These are phyloP conservation scores for Hucho hucho DNA, from an alignment of 2,113 vertebrate genomes.

Conservation along the genomic window DNA sequence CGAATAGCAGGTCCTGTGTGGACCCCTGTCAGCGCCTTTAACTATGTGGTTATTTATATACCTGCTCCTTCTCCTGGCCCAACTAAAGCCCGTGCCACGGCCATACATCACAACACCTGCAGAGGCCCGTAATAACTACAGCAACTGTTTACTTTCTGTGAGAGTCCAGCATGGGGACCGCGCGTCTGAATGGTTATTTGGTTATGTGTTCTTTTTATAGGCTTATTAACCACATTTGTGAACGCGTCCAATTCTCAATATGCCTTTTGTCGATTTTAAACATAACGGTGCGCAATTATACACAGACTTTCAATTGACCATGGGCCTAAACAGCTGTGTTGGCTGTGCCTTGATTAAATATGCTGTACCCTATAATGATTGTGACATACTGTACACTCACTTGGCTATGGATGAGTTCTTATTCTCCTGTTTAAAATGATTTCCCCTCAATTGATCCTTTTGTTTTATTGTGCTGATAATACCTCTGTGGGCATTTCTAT, in stretches of 20 bases:
- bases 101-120: constrained; percentile 29
- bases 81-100: constrained; percentile 10
- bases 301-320: background rate
- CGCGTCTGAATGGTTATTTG: background rate
- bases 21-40: constrained; percentile 47
- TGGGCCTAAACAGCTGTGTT: background rate
- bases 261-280: constrained; percentile 1
- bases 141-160: background rate
- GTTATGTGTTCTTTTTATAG: background rate
- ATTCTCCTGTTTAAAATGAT: background rate
- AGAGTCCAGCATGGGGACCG: background rate
- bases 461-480: background rate
- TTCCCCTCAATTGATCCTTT: background rate
- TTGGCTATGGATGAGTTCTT: background rate
- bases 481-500: too few relatives aligned
- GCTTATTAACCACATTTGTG: background rate
- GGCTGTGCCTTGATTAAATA: background rate
- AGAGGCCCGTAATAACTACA: constrained; percentile 10
- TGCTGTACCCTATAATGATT: background rate
- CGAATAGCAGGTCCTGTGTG: background rate
- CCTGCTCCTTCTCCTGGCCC: constrained; percentile 22
- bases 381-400: background rate
- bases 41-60: constrained; percentile 45
- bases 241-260: background rate
- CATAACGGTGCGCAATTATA: background rate